These are phyloP conservation scores for Bagarius yarrelli DNA, from an alignment of 2,113 vertebrate species.

Conservation along the genomic window DNA sequence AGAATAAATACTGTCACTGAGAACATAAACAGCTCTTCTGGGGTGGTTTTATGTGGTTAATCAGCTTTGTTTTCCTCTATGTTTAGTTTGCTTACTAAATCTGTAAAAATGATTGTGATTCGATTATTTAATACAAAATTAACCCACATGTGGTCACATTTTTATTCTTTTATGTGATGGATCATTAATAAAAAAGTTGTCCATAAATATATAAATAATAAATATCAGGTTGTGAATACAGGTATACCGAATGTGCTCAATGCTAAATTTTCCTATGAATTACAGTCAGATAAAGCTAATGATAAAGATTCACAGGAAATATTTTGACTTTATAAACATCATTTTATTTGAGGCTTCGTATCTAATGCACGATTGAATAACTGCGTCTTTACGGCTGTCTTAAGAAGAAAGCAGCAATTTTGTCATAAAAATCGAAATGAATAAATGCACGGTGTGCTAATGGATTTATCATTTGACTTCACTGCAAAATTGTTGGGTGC, in stretches of 20 bases:
- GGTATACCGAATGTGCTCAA: not conserved
- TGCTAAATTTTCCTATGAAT: not conserved
- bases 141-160: not conserved
- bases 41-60: not conserved
- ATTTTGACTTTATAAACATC: too few species aligned
- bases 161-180: not conserved
- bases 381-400: not conserved
- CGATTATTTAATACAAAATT: not conserved
- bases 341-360: not conserved
- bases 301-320: not conserved
- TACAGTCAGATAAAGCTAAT: not conserved
- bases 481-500: not conserved
- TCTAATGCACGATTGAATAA: not conserved
- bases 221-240: not conserved
- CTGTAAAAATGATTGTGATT: not conserved
- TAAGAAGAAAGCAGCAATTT: not conserved
- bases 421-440: not conserved
- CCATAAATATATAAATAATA: not conserved
- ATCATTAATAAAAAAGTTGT: not conserved
- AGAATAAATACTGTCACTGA: not conserved
- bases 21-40: not conserved
- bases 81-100: too few species aligned
- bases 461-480: not conserved
- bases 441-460: not conserved
- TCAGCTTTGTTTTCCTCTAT: not conserved